These are phyloP conservation scores for Karalla daura DNA, from an alignment of 2,797 vertebrate genomes.

Conservation along the genomic window DNA sequence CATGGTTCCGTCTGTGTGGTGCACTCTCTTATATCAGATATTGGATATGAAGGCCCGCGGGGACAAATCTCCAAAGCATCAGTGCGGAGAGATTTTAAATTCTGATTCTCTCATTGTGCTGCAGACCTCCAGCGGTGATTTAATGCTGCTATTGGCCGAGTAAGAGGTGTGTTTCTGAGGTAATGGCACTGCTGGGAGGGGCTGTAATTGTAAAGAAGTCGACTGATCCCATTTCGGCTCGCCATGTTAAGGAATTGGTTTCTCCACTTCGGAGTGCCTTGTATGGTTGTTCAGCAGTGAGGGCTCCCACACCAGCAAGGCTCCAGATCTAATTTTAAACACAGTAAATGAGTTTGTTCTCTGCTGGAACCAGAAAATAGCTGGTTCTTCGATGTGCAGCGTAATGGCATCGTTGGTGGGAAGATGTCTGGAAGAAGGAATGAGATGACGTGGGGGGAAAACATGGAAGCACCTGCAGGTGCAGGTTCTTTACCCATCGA, in stretches of 20 bases:
- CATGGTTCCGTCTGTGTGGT: background rate
- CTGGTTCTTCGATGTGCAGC: too few relatives aligned
- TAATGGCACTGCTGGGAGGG: background rate
- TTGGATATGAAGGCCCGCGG: constrained; percentile 11
- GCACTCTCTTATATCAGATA: background rate
- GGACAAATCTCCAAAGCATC: background rate
- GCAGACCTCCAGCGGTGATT: background rate
- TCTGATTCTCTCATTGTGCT: constrained; percentile 5
- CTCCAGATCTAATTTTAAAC: too few relatives aligned
- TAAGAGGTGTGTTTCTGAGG: too few relatives aligned
- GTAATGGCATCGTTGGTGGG: too few relatives aligned
- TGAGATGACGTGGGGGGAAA: too few relatives aligned
- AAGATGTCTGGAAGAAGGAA: too few relatives aligned
- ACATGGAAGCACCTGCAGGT: too few relatives aligned
- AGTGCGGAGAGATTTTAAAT: constrained; percentile 1
- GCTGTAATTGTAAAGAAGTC: background rate
- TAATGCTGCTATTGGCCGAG: too few relatives aligned
- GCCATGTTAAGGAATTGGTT: background rate
- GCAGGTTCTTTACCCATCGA: too few relatives aligned
- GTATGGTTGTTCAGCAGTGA: background rate
- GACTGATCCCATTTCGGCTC: background rate
- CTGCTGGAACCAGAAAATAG: too few relatives aligned
- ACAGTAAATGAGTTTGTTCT: too few relatives aligned
- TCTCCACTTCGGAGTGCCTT: too few relatives aligned
- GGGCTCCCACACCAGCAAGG: background rate